Percentiles rank a stretch among this genome's conserved stretches.
These are phyloP conservation scores for Mimas tiliae DNA, from an alignment of 2,888 invertebrate genomes.

Conservation along the genomic window DNA sequence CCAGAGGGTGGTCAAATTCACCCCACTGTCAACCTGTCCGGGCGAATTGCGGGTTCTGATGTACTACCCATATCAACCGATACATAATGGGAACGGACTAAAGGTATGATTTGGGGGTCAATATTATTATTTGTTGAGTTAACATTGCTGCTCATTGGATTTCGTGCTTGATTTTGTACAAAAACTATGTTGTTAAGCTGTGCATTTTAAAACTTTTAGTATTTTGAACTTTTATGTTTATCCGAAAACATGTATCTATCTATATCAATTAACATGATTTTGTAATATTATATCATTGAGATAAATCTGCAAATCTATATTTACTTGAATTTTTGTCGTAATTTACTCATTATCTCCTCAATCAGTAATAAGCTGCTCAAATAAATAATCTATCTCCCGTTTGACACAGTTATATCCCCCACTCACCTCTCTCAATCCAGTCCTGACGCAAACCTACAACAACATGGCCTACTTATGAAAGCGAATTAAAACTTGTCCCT, in stretches of 20 bases:
- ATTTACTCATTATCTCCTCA: not conserved
- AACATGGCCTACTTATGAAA: conserved; percentile 32
- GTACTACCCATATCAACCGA: conserved; percentile 22
- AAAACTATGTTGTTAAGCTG: too few species aligned
- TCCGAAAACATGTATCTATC: not conserved
- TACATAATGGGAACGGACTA: not conserved
- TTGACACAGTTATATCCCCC: not conserved
- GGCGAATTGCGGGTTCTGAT: conserved; percentile 8
- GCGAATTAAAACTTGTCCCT: conserved; percentile 37
- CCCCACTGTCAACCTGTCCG: conserved; percentile 16
- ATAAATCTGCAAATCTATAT: too few species aligned
- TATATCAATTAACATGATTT: too few species aligned
- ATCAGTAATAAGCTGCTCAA: not conserved
- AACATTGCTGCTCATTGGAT: too few species aligned
- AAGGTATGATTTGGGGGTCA: not conserved
- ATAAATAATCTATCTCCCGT: not conserved
- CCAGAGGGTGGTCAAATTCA: conserved; percentile 19
- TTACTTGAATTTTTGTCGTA: too few species aligned
- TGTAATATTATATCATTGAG: too few species aligned
- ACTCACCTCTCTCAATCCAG: conserved; percentile 16
- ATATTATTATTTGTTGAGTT: not conserved
- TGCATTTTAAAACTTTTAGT: too few species aligned
- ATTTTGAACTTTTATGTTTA: not conserved
- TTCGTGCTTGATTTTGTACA: not conserved
- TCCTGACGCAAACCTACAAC: conserved; percentile 25